Evolutionary conservation across 1,140 invertebrate genomes (phyloP).

Genomic region (Lerema accius): DNA sequence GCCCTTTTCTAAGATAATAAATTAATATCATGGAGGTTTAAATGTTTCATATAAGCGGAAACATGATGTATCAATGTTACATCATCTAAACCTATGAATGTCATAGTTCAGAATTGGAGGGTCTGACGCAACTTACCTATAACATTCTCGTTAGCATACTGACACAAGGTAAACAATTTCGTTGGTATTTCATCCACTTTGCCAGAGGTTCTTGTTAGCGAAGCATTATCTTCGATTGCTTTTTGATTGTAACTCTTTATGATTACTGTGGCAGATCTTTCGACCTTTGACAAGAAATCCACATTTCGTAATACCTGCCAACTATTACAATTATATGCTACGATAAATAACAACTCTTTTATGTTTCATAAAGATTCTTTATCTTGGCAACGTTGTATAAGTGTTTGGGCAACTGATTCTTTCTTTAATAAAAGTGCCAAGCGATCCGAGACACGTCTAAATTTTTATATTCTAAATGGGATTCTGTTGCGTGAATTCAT

Average conservation of each 20-base stretch:
- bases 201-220: conserved; percentile 10
- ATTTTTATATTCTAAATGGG: conserved; percentile 1
- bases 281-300: conserved; percentile 1
- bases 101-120: conserved; percentile 14
- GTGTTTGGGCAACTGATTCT: too few relatives aligned
- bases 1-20: too few relatives aligned
- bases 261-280: conserved; percentile 4
- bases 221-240: conserved; percentile 21
- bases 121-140: conserved; percentile 2
- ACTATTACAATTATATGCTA: not conserved
- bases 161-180: conserved; percentile 30
- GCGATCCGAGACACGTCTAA: not conserved
- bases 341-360: not conserved
- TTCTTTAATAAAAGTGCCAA: too few relatives aligned
- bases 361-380: too few relatives aligned
- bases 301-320: not conserved
- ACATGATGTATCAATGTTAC: not conserved
- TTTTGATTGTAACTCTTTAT: conserved; percentile 24
- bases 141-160: conserved; percentile 10
- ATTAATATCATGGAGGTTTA: too few relatives aligned
- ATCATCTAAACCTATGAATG: conserved; percentile 4
- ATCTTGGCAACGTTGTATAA: too few relatives aligned
- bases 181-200: conserved; percentile 15
- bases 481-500: not conserved
- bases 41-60: too few relatives aligned